Conservation (phyloP, 1,140 invertebrate genomes). For the Kradibia gibbosae region DNA sequence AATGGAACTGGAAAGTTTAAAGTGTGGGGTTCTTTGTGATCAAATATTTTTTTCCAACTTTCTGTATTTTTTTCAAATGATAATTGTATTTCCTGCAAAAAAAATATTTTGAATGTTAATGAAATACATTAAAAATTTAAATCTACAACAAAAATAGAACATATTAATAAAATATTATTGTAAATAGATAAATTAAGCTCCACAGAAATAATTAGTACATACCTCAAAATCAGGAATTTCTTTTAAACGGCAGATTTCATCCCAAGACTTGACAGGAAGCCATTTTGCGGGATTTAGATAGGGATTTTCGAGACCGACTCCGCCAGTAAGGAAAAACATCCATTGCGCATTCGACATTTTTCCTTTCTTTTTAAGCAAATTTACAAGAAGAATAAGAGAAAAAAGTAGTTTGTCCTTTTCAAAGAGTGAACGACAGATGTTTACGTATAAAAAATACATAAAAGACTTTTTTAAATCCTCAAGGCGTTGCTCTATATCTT, state of each 20-base stretch:
- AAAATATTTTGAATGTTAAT: constrained; percentile 2
- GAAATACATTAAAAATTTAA: not conserved
- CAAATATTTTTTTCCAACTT: constrained; percentile 85
- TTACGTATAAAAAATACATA: constrained; percentile 92
- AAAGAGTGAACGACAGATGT: constrained; percentile 95
- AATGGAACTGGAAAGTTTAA: constrained; percentile 81
- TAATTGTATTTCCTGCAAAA: constrained; percentile 76
- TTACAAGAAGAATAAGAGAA: constrained; percentile 88
- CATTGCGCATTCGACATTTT: constrained; percentile 83
- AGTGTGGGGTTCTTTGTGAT: constrained; percentile 81
- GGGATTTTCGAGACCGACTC: constrained; percentile 86
- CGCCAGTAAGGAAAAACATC: constrained; percentile 92
- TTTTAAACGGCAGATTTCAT: constrained; percentile 84
- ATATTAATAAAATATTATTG: not conserved
- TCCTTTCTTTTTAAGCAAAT: constrained; percentile 85
- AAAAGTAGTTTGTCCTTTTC: constrained; percentile 96
- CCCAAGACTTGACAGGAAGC: constrained; percentile 86
- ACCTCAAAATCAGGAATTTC: constrained; percentile 74
- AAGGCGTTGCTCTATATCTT: constrained; percentile 83
- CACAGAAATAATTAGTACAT: not conserved
- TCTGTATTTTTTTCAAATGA: constrained; percentile 75
- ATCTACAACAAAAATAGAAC: not conserved
- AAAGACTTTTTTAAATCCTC: constrained; percentile 85
- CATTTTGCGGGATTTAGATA: constrained; percentile 81
- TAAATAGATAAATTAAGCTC: not conserved